Evolutionary conservation across 1,140 invertebrate genomes (phyloP), one percentile per base, ranked within the genome.

Genomic region (Papilio aristodemus): DNA sequence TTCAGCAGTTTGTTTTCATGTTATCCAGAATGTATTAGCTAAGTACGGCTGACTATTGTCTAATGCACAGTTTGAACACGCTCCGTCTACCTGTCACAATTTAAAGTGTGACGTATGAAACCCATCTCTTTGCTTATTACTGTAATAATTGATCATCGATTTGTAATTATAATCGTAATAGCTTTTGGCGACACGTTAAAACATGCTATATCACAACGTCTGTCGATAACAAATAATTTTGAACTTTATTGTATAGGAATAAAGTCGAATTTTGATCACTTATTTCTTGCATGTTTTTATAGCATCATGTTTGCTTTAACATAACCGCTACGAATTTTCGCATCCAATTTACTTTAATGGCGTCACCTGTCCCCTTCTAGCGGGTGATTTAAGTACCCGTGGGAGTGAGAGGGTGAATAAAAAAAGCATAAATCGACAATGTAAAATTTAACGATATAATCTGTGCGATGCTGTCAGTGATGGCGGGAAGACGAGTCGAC

Each of bases 391-490:
- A 22, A 8, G 32, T 32, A 54, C 13, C n/a, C 10, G 63, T 70
- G 66, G 10, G 71, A 84, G 63, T 32, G 76, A 67, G 82, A 85
- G 4, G 50, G 43, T 6, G 36, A 57, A 22, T 58, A 27, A n/a
- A 71, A 70, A 80, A 81, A 69, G 76, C 64, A 78, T 80, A 78
- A 78, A 78, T 77, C 70, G 74, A 73, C 74, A 73, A 76, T 85
- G 80, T 86, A 79, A 87, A 84, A 79, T 83, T 87, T 87, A 82
- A 86, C 79, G 85, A 87, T 77, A 77, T 84, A 85, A 87, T 84
- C 71, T 72, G 70, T 76, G 71, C 68, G 64, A 74, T 75, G 59
- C 60, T 11, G 68, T 70, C 41, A 41, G 41, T 58, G 68, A 70
- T 63, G 72, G 73, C 72, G 76, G 72, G 76, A 77, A 66, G 41